Evolutionary conservation across 2,113 vertebrate species (phyloP).

Genomic region (Stegastes partitus): DNA sequence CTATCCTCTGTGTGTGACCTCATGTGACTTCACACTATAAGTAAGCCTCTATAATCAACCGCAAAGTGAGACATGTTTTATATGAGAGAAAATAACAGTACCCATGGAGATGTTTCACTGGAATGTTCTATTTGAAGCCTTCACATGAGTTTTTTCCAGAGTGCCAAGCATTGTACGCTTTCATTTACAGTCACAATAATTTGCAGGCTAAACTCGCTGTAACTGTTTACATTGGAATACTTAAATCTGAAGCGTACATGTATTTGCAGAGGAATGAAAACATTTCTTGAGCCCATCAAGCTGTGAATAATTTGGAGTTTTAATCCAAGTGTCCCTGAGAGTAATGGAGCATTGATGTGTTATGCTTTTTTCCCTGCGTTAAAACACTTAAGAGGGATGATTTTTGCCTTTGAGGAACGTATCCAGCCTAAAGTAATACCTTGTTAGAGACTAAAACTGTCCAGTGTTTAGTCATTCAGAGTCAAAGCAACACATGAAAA

Average conservation of each 20-base stretch:
- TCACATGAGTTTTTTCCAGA: neutral
- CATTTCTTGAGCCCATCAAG: conserved; percentile 23
- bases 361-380: conserved; percentile 11
- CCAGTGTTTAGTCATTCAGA: conserved; percentile 17
- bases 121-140: conserved; percentile 39
- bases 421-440: conserved; percentile 36
- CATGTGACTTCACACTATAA: conserved; percentile 56
- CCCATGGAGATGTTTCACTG: conserved; percentile 43
- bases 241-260: conserved; percentile 17
- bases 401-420: conserved; percentile 30
- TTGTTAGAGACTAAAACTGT: conserved; percentile 34
- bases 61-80: conserved; percentile 80
- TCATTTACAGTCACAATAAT: conserved; percentile 39
- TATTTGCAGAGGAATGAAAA: conserved; percentile 40
- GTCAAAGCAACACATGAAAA: conserved; percentile 32
- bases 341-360: conserved; percentile 17
- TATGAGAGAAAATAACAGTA: conserved; percentile 53
- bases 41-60: conserved; percentile 78
- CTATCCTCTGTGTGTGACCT: conserved; percentile 46
- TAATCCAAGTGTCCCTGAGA: conserved; percentile 36
- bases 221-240: conserved; percentile 30
- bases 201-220: conserved; percentile 24
- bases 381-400: conserved; percentile 24
- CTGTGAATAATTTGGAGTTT: conserved; percentile 30
- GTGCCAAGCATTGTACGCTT: neutral